phyloP scores from a whole-genome alignment of 1,140 invertebrate genomes.

The Acromyrmex heyeri region DNA sequence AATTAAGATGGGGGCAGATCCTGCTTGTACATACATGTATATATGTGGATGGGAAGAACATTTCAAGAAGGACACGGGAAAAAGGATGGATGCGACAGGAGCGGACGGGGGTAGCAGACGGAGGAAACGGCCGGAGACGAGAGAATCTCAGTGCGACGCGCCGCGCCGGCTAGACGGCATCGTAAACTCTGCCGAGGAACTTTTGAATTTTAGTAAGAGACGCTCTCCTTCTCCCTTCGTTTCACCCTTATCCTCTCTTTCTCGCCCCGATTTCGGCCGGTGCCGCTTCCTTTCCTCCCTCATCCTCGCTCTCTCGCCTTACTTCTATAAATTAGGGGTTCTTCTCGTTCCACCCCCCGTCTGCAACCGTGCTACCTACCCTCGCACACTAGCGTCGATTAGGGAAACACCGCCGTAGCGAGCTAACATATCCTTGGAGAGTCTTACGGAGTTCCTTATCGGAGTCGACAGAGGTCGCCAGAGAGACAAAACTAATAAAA shows the following conservation, averaged over 20 bases:
- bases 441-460: slow-evolving; percentile 59
- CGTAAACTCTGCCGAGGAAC: slow-evolving; percentile 83
- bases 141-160: slow-evolving; percentile 78
- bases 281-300: background rate
- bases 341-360: slow-evolving; percentile 67
- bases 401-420: slow-evolving; percentile 37
- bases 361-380: slow-evolving; percentile 29
- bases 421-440: slow-evolving; percentile 66
- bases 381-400: slow-evolving; percentile 61
- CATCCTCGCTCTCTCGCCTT: slow-evolving; percentile 62
- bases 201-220: slow-evolving; percentile 84
- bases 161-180: slow-evolving; percentile 82
- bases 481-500: background rate
- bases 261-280: slow-evolving; percentile 13
- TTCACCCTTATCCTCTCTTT: background rate
- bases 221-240: slow-evolving; percentile 48
- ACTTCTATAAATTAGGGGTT: slow-evolving; percentile 81
- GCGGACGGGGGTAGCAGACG: slow-evolving; percentile 49
- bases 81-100: slow-evolving; percentile 25
- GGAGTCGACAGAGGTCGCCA: slow-evolving; percentile 72
- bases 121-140: slow-evolving; percentile 56
- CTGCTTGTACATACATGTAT: background rate
- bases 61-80: slow-evolving; percentile 54
- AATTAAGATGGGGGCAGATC: slow-evolving; percentile 9
- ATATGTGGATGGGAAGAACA: slow-evolving; percentile 9